These are phyloP conservation scores for Phymastichus coffea DNA, from an alignment of 1,140 invertebrate species.

Conservation along the genomic window DNA sequence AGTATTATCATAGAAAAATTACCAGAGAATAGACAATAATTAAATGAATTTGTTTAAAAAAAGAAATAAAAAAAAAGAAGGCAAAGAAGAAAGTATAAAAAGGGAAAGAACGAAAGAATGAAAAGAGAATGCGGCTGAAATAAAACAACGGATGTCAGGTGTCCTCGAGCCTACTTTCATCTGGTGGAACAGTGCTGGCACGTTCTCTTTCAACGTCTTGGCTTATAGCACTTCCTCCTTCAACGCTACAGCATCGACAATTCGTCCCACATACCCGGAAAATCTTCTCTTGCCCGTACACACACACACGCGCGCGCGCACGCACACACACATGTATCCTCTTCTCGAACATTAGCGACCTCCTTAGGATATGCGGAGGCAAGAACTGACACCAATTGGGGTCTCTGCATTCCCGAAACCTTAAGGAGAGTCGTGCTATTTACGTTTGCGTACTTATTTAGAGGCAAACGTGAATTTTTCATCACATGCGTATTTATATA, in stretches of 20 bases:
- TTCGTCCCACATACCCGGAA: conserved; percentile 42
- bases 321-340: too few relatives aligned
- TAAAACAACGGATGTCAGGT: conserved; percentile 9
- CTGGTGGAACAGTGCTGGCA: conserved; percentile 32
- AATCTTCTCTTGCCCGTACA: conserved; percentile 20
- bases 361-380: neutral
- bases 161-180: conserved; percentile 45
- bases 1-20: too few relatives aligned
- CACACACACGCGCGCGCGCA: too few relatives aligned
- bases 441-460: too few relatives aligned
- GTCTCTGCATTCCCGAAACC: conserved; percentile 3
- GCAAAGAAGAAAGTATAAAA: neutral
- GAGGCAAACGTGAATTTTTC: too few relatives aligned
- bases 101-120: neutral
- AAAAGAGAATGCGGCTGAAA: neutral
- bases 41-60: too few relatives aligned
- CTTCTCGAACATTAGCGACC: too few relatives aligned
- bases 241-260: neutral
- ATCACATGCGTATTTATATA: too few relatives aligned
- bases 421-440: neutral
- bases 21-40: too few relatives aligned
- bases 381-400: conserved; percentile 23
- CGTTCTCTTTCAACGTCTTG: conserved; percentile 45
- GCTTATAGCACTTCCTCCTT: conserved; percentile 26
- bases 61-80: neutral